phyloP scores from a whole-genome alignment of 2,888 invertebrate genomes.

The Ctena decussata region DNA sequence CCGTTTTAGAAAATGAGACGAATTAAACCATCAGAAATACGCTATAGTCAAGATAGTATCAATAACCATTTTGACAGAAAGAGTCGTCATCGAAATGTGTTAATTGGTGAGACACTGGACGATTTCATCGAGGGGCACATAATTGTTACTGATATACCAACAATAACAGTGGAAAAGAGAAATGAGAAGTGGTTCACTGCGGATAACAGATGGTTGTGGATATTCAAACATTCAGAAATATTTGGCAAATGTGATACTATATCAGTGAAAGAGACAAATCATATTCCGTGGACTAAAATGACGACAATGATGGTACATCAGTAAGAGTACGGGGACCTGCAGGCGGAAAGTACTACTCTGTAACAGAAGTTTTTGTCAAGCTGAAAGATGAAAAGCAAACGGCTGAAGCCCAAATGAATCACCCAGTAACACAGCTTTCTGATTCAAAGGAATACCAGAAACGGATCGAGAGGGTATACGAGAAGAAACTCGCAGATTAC shows the following conservation, averaged over 20 bases:
- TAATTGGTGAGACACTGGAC: background rate
- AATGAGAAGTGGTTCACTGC: slow-evolving; percentile 26
- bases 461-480: no score
- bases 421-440: no score
- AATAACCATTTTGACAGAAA: background rate
- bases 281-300: background rate
- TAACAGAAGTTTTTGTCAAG: no score
- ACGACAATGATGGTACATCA: background rate
- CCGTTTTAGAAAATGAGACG: no score
- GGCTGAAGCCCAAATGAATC: no score
- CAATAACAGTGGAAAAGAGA: background rate
- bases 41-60: background rate
- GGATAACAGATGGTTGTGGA: slow-evolving; percentile 19
- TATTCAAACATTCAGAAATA: background rate
- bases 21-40: no score
- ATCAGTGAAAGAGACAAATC: background rate
- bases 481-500: no score
- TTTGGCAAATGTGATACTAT: background rate
- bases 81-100: background rate
- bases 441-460: no score
- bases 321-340: background rate
- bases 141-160: background rate
- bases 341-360: background rate
- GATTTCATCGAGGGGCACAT: background rate
- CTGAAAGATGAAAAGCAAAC: no score